Conservation (phyloP, 2,113 vertebrate species). For the Hippocampus zosterae region DNA sequence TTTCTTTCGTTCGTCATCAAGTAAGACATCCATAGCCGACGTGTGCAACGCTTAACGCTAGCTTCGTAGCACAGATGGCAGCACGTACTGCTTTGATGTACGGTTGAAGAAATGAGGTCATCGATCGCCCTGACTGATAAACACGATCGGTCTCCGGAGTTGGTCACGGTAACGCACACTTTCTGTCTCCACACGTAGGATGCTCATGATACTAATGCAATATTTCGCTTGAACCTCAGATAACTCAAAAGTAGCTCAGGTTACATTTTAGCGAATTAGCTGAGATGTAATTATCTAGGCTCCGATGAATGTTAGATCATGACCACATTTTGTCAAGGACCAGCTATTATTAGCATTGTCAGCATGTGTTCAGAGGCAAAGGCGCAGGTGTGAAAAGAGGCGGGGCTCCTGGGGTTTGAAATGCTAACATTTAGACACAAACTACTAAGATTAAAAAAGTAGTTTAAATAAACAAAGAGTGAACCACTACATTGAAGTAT, state of each 20-base stretch:
- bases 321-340: neutral
- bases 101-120: constrained; percentile 28
- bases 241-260: neutral
- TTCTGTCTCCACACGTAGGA: constrained; percentile 27
- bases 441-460: neutral
- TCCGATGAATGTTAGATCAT: neutral
- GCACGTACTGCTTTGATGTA: neutral
- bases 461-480: too few species aligned
- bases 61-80: constrained; percentile 1
- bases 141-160: constrained; percentile 34
- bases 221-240: neutral
- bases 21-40: constrained; percentile 40
- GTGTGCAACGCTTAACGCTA: constrained; percentile 8
- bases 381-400: neutral
- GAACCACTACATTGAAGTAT: neutral
- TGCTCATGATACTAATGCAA: neutral
- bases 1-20: constrained; percentile 19
- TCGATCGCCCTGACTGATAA: neutral
- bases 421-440: neutral
- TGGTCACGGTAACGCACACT: constrained; percentile 44
- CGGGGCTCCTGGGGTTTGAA: constrained; percentile 35
- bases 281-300: neutral
- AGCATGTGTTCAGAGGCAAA: constrained; percentile 22
- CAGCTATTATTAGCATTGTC: neutral
- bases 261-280: too few species aligned